Evolutionary conservation across 2,113 vertebrate genomes (phyloP), one percentile per base, ranked within the genome.

Genomic region (Caranx ignobilis): DNA sequence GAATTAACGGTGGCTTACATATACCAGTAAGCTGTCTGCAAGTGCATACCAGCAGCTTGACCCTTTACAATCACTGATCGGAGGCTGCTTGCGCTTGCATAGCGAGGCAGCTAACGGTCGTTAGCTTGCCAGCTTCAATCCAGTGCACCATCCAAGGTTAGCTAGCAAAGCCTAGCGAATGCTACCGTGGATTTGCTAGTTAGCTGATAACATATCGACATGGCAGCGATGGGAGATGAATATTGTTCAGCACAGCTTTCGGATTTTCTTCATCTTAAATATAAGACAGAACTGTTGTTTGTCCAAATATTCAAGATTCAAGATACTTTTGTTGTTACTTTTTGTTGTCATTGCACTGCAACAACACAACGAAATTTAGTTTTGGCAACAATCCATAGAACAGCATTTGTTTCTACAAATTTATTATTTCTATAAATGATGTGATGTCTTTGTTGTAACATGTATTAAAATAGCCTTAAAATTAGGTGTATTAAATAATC

Each of bases 31-130:
- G 71, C 71, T 83, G 75, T 61, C 82, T 45, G 67, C 39, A 12
- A 31, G 67, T 67, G 76, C 63, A 37, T 54, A 74, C 32, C 45
- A 62, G 66, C 71, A 82, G 80, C 75, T 79, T 91, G 89, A 93
- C 83, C 86, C 76, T 43, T 71, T 65, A 69, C 82, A 82, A 84
- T 86, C 86, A 64, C n/a, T 41, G 85, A 77, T 37, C 12, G 26
- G 61, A 50, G 52, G 48, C 70, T 19, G 26, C 45, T 56, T 26
- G 48, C 18, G 73, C 63, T 45, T 8, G 26, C 19, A 26, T 3
- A 64, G 77, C 54, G 6, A 50, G 37, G 34, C 19, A 34, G 89
- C 85, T 91, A 92, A 67, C 71, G 69, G 54, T 26, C 48, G 87
- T 80, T 88, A 88, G 81, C 88, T 16, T 45, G 26, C 37, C 34